Base-by-base conservation (phyloP, 2,888 invertebrate genomes). In the Carterocephalus palaemon region DNA sequence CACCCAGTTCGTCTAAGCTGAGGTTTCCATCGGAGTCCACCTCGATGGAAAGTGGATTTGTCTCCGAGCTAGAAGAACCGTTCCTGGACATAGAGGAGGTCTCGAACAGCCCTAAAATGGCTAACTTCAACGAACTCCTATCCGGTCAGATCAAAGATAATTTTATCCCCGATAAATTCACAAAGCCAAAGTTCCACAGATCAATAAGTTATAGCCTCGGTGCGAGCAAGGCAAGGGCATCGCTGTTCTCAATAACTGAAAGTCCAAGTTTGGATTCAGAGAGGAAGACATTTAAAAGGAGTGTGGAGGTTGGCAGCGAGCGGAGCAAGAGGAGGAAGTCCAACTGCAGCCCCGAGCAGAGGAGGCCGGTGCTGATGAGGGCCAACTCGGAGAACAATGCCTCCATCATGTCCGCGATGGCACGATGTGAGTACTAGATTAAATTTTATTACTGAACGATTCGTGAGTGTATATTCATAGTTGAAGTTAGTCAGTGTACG, bases 341-440 rank as follows among this genome's bases (percentile, higher is more conserved):
- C 0, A 72, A 70, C 15, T 46, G 53, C 6, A 60, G 63, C 49
- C 63, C 63, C 2, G 57, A 56, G 0, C 51, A 57, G 22, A 57
- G 56, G 4, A 62, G 88, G 48, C 87, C 89, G 0, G 63, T 82
- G 1, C 61, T 92, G 40, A 88, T 91, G 53, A 78, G 93, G 36
- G 91, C 92, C 13, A 88, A 91, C 56, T 95, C 95, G 0, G 94
- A 95, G 53, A 93, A 93, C 32, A 95, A 95, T 65, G 92, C 93
- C 0, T 91, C 91, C 0, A 92, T 93, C 7, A 93, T 92, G 89
- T 89, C 89, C 5, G 94, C 94, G 0, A 73, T 94, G 50, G 90
- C 92, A 8, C 76, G 91, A 75, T 92, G 90, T 90, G 57, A 88
- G 88, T 88, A 58, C n/a, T 45, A 4, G 8, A 4, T 16, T 8